Evolutionary conservation across 2,888 invertebrate species (phyloP), one percentile per base, ranked within the genome.

Genomic region (Venusia cambrica): DNA sequence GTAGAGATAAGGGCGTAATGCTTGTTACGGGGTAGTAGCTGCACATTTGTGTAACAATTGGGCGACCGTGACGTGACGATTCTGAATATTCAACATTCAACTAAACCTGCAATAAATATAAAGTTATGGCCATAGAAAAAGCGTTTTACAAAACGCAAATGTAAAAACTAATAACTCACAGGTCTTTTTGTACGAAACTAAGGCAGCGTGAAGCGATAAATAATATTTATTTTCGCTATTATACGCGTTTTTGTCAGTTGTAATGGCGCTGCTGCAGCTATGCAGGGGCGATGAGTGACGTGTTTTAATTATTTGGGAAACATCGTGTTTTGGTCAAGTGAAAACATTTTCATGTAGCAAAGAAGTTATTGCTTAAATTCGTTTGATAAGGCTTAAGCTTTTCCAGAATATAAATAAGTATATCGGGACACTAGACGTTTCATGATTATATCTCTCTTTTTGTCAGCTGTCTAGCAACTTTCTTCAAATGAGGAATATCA

Each of bases 181-280:
- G 81, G 75, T 73, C 78, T 76, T 83, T 84, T 84, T 87, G 83
- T 84, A 78, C 69, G 68, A 64, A 75, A 74, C 78, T 85, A 85
- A 87, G 84, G 79, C 87, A 81, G 75, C 85, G 84, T 87, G 85
- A 87, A 83, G 79, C 83, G 70, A 85, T 85, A 87, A 84, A 87
- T 87, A 83, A 79, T 85, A 80, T 87, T 87, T 85, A 87, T 87
- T 84, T 85, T 80, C 79, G 80, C 83, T 84, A 85, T 87, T 87
- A 84, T 84, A 83, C 83, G 74, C 73, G 79, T 78, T 84, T 83
- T 83, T 85, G 85, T 85, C 78, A 76, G 78, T 75, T 67, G 80
- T 80, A 78, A 83, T 80, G 81, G 71, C 74, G 78, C 73, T 67
- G 75, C 67, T 70, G 60, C 28, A 48, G 69, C 66, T 59, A 44